A percentile compares a stretch with the other conserved stretches of the same genome.
Evolutionary conservation across 1,140 invertebrate genomes (phyloP).

Genomic region (Trypoxylus dichotomus): DNA sequence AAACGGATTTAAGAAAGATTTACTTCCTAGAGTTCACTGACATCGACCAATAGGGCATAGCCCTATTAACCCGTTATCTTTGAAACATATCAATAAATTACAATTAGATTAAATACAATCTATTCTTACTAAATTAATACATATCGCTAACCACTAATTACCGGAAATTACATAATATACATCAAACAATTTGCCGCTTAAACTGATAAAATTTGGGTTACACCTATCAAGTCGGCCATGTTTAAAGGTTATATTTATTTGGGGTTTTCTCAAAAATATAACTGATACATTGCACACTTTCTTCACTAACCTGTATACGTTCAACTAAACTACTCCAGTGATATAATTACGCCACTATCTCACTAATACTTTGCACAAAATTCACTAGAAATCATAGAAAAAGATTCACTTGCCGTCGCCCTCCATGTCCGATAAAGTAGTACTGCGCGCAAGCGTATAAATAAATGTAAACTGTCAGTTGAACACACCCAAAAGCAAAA

Average conservation of each 20-base stretch:
- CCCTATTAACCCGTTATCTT: slow-evolving; percentile 27
- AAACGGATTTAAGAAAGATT: not conserved
- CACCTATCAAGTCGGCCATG: slow-evolving; percentile 31
- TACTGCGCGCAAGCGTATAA: slow-evolving; percentile 21
- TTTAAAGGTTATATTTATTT: slow-evolving; percentile 32
- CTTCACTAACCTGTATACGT: slow-evolving; percentile 23
- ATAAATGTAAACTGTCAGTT: not conserved
- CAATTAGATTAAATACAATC: not conserved
- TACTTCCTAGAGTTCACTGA: slow-evolving; percentile 24
- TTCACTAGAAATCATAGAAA: slow-evolving; percentile 16
- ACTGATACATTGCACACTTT: not conserved
- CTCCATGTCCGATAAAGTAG: slow-evolving; percentile 29
- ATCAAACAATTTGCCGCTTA: not conserved
- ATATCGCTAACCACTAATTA: not conserved
- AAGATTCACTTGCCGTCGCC: slow-evolving; percentile 18
- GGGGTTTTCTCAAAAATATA: slow-evolving; percentile 13
- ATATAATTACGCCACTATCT: not conserved
- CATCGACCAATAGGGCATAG: slow-evolving; percentile 25
- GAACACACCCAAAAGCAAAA: slow-evolving; percentile 28
- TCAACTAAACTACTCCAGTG: slow-evolving; percentile 11
- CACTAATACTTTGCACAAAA: slow-evolving; percentile 26
- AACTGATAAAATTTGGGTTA: slow-evolving; percentile 26
- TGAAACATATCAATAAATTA: not conserved
- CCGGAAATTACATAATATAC: not conserved
- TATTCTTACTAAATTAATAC: not conserved